Percentiles rank a stretch among this genome's conserved stretches.
phyloP scores from a whole-genome alignment of 2,888 invertebrate species.

The Exephanes ischioxanthus region DNA sequence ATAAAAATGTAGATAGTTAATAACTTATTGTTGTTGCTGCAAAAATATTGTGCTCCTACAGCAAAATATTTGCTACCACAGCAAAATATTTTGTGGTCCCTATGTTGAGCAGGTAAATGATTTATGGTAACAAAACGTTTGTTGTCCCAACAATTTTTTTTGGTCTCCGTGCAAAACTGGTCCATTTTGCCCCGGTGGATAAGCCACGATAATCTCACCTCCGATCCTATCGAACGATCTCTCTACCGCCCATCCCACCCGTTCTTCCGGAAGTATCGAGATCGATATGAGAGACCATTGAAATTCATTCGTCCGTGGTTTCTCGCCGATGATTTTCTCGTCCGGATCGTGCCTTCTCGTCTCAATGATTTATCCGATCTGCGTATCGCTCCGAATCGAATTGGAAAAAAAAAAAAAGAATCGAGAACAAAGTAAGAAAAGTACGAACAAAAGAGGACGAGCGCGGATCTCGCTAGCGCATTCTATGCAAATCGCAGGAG shows the following conservation, averaged over 20 bases:
- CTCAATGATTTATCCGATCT: slow-evolving; percentile 31
- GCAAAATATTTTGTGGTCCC: too few relatives aligned
- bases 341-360: slow-evolving; percentile 5
- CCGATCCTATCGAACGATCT: neutral
- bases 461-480: slow-evolving; percentile 24
- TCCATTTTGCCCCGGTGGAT: too few relatives aligned
- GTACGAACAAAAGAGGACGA: slow-evolving; percentile 30
- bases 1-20: too few relatives aligned
- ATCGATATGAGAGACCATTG: neutral
- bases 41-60: too few relatives aligned
- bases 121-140: too few relatives aligned
- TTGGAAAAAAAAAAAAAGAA: neutral
- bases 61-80: too few relatives aligned
- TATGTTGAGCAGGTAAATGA: too few relatives aligned
- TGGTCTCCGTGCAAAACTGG: too few relatives aligned
- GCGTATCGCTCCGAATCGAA: slow-evolving; percentile 1
- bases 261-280: neutral
- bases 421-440: neutral
- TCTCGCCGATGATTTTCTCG: neutral
- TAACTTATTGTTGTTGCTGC: too few relatives aligned
- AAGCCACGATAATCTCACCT: neutral
- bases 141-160: too few relatives aligned
- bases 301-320: neutral
- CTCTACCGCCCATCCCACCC: neutral
- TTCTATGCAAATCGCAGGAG: slow-evolving; percentile 59